Conservation (phyloP, 1,140 invertebrate species). For the Pseudomyrmex sp. region DNA sequence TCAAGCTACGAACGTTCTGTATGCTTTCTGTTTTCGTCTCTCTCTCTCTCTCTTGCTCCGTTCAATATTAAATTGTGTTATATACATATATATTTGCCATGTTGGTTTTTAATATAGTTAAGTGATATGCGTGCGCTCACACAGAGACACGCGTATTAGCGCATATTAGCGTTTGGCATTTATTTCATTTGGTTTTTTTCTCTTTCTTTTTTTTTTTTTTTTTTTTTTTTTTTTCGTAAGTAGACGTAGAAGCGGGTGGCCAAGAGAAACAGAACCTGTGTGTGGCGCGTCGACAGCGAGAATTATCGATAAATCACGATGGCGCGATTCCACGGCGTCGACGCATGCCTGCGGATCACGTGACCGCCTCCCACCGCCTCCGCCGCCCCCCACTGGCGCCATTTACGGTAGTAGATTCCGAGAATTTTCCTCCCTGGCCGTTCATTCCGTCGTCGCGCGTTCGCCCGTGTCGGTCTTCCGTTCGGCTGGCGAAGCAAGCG, state of each 20-base stretch:
- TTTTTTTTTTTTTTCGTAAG: not conserved
- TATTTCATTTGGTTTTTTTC: too few species aligned
- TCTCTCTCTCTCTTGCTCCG: too few species aligned
- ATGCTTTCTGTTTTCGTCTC: too few species aligned
- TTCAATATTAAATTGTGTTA: too few species aligned
- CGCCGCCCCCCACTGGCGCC: slow-evolving; percentile 65
- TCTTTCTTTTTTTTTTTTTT: not conserved
- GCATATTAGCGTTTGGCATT: too few species aligned
- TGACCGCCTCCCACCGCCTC: slow-evolving; percentile 66
- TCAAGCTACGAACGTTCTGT: too few species aligned
- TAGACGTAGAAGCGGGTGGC: not conserved
- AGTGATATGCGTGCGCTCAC: too few species aligned
- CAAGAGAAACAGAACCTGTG: slow-evolving; percentile 7
- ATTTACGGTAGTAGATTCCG: slow-evolving; percentile 79
- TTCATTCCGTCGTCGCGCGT: slow-evolving; percentile 62
- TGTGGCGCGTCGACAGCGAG: not conserved
- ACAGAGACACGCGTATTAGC: too few species aligned
- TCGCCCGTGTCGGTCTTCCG: slow-evolving; percentile 36
- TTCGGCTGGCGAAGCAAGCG: not conserved
- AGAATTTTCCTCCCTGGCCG: slow-evolving; percentile 73
- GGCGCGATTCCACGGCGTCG: slow-evolving; percentile 14
- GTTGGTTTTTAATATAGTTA: too few species aligned
- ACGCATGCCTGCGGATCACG: slow-evolving; percentile 66
- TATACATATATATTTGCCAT: too few species aligned
- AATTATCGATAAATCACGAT: slow-evolving; percentile 57